Conservation (phyloP, 2,113 vertebrate species). For the Porphyrio hochstetteri region DNA sequence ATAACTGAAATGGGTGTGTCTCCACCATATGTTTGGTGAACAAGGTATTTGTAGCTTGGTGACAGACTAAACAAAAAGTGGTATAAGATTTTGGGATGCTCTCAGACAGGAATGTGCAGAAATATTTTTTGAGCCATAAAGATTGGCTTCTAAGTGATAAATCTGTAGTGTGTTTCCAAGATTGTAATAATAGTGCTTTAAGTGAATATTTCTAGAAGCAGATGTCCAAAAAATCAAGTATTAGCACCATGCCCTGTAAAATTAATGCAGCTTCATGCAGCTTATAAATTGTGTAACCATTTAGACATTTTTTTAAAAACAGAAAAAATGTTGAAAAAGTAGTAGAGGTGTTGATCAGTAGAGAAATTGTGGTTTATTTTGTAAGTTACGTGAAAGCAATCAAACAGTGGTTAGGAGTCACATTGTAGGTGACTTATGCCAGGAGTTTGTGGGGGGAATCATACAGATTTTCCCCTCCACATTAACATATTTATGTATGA, state of each 20-base stretch:
- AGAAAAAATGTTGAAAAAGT: neutral
- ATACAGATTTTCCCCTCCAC: neutral
- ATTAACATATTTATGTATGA: accelerated
- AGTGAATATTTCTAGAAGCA: neutral
- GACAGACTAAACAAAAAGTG: neutral
- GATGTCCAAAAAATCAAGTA: neutral
- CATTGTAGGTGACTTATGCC: neutral
- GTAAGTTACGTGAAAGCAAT: neutral
- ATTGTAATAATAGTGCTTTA: neutral
- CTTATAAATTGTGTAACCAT: neutral
- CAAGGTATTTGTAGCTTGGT: neutral
- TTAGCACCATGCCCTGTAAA: neutral
- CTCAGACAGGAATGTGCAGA: neutral
- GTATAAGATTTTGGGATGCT: neutral
- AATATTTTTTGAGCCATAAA: neutral
- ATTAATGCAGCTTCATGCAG: neutral
- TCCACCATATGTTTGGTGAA: neutral
- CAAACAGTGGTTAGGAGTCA: neutral
- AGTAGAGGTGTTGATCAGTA: neutral
- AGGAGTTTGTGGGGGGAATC: accelerated
- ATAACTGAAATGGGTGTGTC: neutral
- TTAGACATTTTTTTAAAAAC: neutral
- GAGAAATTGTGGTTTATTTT: neutral
- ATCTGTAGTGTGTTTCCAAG: neutral
- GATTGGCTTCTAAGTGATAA: neutral